Evolutionary conservation across 2,888 invertebrate species (phyloP), one percentile per base, ranked within the genome.

Genomic region (Meta bourneti): DNA sequence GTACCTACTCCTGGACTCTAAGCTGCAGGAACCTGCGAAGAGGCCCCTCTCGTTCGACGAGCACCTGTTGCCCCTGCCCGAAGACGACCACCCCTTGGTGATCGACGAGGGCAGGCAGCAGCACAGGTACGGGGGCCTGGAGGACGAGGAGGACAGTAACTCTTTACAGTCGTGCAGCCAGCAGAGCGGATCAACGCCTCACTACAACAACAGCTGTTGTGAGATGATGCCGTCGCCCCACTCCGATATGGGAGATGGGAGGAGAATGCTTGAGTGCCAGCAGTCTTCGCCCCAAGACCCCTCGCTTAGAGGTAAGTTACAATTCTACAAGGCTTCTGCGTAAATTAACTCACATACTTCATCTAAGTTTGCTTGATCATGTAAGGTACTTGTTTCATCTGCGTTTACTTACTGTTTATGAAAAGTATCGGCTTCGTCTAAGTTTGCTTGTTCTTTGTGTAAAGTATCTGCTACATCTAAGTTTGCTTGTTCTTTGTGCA

Each of bases 71-170:
- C 93, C 93, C 7, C 54, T 93, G 20, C 93, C 94, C 9, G 92
- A 94, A 48, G 94, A 94, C 75, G 94, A 94, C 78, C 88, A 82
- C 20, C 93, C 93, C 7, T 61, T 93, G 71, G 93, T 93, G 19
- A 93, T 93, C 34, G 93, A 93, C 74, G 93, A 93, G 34, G 82
- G 90, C 13, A 51, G 90, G 19, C 89, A 75, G 11, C 83, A 71
- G 20, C 84, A 90, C 54, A 52, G 87, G 78, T 78, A 74, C 34
- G 72, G 85, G 7, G 82, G 87, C 7, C 54, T 89, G 11, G 89
- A 92, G 1, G 92, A 92, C 71, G 92, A 91, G 51, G 80, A 81
- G 48, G 74, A 77, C 71, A 92, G 89, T 72, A 89, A 84, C n/a
- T 89, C 91, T n/a, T 52, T 91, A 52, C 91, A 91, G 34, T 87